Conservation (phyloP, 2,113 vertebrate species). For the Reinhardtius hippoglossoides region DNA sequence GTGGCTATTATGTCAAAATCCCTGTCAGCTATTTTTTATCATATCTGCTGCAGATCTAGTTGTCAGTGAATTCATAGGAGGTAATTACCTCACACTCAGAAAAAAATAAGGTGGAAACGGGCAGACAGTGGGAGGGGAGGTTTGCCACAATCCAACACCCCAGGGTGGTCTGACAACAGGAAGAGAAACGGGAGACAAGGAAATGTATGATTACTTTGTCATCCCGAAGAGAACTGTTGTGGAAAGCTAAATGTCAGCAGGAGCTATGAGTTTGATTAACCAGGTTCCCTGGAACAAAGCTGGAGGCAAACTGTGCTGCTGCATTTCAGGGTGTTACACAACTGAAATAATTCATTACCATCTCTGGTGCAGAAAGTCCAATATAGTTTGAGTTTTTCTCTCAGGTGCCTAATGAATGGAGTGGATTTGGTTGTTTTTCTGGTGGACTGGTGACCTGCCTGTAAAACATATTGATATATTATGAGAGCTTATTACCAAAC, state of each 20-base stretch:
- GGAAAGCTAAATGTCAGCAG: conserved; percentile 63
- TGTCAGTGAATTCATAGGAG: conserved; percentile 69
- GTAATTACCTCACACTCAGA: conserved; percentile 72
- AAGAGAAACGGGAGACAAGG: conserved; percentile 53
- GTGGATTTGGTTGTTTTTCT: not conserved
- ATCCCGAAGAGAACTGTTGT: conserved; percentile 56
- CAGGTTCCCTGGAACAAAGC: conserved; percentile 38
- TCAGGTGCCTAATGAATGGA: not conserved
- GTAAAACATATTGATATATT: not conserved
- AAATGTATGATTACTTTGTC: conserved; percentile 63
- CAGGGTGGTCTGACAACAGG: conserved; percentile 48
- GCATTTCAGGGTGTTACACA: conserved; percentile 9
- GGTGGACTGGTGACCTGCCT: not conserved
- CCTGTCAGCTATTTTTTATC: conserved; percentile 82
- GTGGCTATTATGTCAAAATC: conserved; percentile 79
- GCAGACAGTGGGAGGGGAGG: conserved; percentile 28
- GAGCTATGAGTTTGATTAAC: conserved; percentile 64
- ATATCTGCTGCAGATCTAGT: conserved; percentile 71
- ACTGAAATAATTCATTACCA: conserved; percentile 12
- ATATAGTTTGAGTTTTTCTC: not conserved
- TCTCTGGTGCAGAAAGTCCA: not conserved
- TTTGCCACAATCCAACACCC: conserved; percentile 55
- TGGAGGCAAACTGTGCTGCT: conserved; percentile 30
- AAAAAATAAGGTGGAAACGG: conserved; percentile 55
- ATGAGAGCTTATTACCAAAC: too few relatives aligned